These are phyloP conservation scores for Proctacanthus coquilletti DNA, from an alignment of 1,140 invertebrate genomes.

Conservation along the genomic window DNA sequence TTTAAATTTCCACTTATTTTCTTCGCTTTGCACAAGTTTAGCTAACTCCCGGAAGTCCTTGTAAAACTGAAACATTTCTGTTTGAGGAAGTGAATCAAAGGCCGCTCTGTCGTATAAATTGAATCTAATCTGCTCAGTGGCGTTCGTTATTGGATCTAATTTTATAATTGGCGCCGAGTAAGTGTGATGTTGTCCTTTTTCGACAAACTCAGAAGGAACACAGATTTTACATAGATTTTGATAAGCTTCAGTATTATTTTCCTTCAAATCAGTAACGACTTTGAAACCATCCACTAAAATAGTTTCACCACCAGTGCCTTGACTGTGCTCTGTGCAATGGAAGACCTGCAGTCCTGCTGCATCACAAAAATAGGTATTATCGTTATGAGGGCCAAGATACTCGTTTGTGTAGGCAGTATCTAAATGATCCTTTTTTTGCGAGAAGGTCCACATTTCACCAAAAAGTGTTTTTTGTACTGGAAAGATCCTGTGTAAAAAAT, in stretches of 20 bases:
- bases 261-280: constrained; percentile 39
- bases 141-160: constrained; percentile 31
- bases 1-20: constrained; percentile 40
- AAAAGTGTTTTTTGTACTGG: constrained; percentile 46
- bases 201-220: constrained; percentile 47
- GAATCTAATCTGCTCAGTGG: constrained; percentile 40
- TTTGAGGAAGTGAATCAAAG: constrained; percentile 34
- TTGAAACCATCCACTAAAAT: constrained; percentile 53
- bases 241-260: constrained; percentile 36
- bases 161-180: constrained; percentile 36
- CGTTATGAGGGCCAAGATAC: constrained; percentile 39
- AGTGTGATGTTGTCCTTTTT: constrained; percentile 36
- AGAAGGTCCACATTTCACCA: constrained; percentile 46
- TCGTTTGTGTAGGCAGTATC: constrained; percentile 51
- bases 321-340: constrained; percentile 45
- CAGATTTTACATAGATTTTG: constrained; percentile 35
- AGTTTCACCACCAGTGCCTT: constrained; percentile 46
- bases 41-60: constrained; percentile 39
- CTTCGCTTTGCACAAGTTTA: constrained; percentile 33
- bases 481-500: constrained; percentile 11
- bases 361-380: constrained; percentile 56
- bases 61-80: constrained; percentile 43
- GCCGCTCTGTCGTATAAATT: constrained; percentile 53
- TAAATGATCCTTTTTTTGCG: constrained; percentile 34
- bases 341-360: constrained; percentile 54